These are phyloP conservation scores for Galemys pyrenaicus DNA, from an alignment of 2,113 vertebrate genomes.

Conservation along the genomic window DNA sequence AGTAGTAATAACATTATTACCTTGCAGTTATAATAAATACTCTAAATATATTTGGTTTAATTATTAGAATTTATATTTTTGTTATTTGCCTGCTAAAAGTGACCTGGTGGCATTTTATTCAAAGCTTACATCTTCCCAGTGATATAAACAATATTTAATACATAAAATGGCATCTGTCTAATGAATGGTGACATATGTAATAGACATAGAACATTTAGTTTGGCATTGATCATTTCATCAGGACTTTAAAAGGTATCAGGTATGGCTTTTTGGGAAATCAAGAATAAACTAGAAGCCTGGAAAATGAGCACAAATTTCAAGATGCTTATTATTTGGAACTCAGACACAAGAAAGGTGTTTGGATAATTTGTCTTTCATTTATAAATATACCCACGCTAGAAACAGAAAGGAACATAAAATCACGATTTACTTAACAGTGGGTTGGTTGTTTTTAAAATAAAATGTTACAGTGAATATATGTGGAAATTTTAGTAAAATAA, in stretches of 20 bases:
- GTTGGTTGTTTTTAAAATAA: conserved; percentile 74
- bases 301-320: conserved; percentile 26
- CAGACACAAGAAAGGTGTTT: neutral
- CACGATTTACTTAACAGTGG: conserved; percentile 70
- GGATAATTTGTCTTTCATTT: conserved; percentile 20
- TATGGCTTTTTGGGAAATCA: conserved; percentile 50
- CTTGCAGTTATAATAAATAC: conserved; percentile 14
- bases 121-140: conserved; percentile 35
- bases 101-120: neutral
- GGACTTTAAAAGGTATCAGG: neutral
- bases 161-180: neutral
- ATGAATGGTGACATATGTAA: neutral
- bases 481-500: conserved; percentile 77
- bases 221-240: neutral
- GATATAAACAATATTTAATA: conserved; percentile 18
- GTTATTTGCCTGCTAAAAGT: conserved; percentile 42
- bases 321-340: neutral
- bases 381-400: conserved; percentile 5
- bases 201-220: neutral
- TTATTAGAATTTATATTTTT: conserved; percentile 40
- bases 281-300: conserved; percentile 15
- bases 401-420: conserved; percentile 70
- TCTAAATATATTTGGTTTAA: conserved; percentile 47
- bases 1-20: conserved; percentile 22
- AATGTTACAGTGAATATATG: conserved; percentile 69